Base-by-base conservation (phyloP, 2,797 vertebrate species). In the Cryptoprocta ferox region DNA sequence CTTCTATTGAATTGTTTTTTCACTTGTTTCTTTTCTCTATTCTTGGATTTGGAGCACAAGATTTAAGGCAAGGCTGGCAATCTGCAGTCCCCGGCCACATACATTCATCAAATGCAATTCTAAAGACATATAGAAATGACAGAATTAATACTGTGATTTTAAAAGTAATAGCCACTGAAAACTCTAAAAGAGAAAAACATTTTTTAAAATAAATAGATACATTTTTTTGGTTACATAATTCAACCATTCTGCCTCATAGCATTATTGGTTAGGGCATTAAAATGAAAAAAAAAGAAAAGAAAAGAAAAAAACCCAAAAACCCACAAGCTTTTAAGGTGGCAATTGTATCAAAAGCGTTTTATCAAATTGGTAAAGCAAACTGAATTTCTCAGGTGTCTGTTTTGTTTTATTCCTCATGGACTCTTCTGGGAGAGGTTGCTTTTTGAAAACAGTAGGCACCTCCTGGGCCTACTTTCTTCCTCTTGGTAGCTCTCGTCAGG, bases 11-110 rank as follows among this genome's bases (percentile, higher is more conserved):
- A 61, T 39, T 73, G 37, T 59, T 87, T 87, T 90, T 91, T 63
- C 35, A 63, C 35, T 88, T 91, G 30, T 85, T 24, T 91, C 16
- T 90, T 79, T 95, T 92, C n/a, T 45, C 76, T 90, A 39, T 78
- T 93, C 68, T 89, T 84, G 50, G 61, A 71, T 85, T 92, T n/a
- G 37, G 66, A 88, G 15, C 19, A 73, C 24, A 73, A 83, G 39
- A 93, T 66, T 85, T 73, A 85, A 95, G 94, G 59, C 18, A 32
- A 30, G 18, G 45, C 12, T 79, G 35, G 4, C 37, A 89, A 37
- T 79, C 53, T 92, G 2, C 61, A 28, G 56, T 32, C 32, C 71
- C 70, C 53, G 35, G 71, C 37, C 35, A 39, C 35, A 13, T 14
- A 39, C 7, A 89, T 35, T 13, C 3, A 42, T 89, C 39, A 66